These are phyloP conservation scores for Patella ulyssiponensis DNA, from an alignment of 2,888 invertebrate genomes.

Conservation along the genomic window DNA sequence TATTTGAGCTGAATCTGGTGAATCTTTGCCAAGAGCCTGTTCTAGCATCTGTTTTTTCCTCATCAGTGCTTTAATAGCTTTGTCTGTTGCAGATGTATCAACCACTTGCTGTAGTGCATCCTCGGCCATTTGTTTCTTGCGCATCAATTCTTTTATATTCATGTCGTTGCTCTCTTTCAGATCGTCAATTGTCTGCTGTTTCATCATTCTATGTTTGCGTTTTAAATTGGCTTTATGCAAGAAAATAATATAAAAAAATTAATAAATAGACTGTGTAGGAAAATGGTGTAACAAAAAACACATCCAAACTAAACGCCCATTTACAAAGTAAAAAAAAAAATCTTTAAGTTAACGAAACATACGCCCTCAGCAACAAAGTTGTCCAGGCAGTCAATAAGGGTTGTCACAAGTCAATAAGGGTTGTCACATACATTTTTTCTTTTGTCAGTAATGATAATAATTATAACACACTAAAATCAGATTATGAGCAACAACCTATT, in stretches of 20 bases:
- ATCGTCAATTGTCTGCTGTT: conserved; percentile 22
- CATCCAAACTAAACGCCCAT: neutral
- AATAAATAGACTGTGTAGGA: neutral
- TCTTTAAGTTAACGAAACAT: no score
- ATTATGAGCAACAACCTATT: no score
- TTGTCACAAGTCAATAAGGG: no score
- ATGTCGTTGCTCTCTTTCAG: conserved; percentile 34
- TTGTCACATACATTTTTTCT: no score
- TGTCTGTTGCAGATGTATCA: neutral
- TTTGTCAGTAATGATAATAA: no score
- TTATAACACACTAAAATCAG: no score
- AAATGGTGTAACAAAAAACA: neutral
- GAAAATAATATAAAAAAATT: neutral
- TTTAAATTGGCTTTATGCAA: conserved; percentile 21
- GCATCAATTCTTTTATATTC: conserved; percentile 32
- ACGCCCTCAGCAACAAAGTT: no score
- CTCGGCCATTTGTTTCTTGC: conserved; percentile 31
- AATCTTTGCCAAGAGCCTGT: conserved; percentile 13
- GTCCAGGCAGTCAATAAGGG: no score
- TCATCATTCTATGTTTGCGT: conserved; percentile 48
- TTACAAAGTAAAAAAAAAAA: no score
- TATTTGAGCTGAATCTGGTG: conserved; percentile 6
- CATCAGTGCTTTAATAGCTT: conserved; percentile 30
- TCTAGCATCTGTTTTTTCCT: conserved; percentile 36
- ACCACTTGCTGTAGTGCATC: conserved; percentile 22